phyloP scores from a whole-genome alignment of 2,888 invertebrate species.

The Thecocarcelia acutangulata region DNA sequence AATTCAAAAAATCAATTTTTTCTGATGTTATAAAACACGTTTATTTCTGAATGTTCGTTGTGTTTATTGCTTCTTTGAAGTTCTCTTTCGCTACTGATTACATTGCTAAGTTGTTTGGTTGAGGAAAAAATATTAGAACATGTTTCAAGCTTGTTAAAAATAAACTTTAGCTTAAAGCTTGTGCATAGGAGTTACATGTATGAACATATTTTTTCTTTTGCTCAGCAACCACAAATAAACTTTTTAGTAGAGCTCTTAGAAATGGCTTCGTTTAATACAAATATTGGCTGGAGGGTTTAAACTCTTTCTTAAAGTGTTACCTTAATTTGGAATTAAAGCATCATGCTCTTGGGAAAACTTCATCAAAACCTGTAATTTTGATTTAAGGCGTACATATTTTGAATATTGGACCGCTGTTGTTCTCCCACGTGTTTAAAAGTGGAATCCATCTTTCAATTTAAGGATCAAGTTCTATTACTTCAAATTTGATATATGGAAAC shows the following conservation, averaged over 20 bases:
- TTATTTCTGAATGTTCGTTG: constrained; percentile 34
- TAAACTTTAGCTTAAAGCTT: constrained; percentile 57
- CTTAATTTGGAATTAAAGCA: too few relatives aligned
- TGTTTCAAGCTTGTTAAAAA: constrained; percentile 61
- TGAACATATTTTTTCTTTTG: constrained; percentile 34
- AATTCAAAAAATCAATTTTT: constrained; percentile 19
- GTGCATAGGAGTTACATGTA: not conserved
- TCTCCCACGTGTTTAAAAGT: too few relatives aligned
- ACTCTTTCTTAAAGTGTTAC: too few relatives aligned
- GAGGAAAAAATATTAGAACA: constrained; percentile 6
- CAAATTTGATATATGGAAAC: too few relatives aligned
- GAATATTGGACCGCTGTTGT: too few relatives aligned
- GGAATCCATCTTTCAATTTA: too few relatives aligned
- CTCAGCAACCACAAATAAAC: constrained; percentile 23
- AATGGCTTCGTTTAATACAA: too few relatives aligned
- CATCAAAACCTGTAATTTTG: too few relatives aligned
- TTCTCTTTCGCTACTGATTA: too few relatives aligned
- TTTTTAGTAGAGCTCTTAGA: not conserved
- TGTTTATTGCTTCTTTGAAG: constrained; percentile 25
- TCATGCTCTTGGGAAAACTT: too few relatives aligned
- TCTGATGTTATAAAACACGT: constrained; percentile 33
- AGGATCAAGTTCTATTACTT: too few relatives aligned
- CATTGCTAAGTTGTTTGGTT: constrained; percentile 13
- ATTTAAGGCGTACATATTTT: too few relatives aligned
- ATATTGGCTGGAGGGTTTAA: not conserved